A percentile compares a stretch with the other conserved stretches of the same genome.
Conservation (phyloP, 2,888 invertebrate genomes). For the Protodeltote pygarga region DNA sequence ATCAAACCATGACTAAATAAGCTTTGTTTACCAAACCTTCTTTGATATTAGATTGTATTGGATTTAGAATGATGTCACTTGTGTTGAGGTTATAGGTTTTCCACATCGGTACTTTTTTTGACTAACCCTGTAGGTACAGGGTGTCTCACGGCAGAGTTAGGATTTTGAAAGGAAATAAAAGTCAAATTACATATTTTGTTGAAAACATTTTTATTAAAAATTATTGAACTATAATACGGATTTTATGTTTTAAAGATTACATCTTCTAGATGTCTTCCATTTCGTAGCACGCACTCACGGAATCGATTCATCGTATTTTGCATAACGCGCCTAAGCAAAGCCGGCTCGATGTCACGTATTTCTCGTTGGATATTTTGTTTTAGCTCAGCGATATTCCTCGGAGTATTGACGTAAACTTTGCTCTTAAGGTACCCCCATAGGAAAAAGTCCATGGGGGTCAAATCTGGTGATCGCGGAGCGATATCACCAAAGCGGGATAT, state of each 20-base stretch:
- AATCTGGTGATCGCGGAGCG: slow-evolving; percentile 37
- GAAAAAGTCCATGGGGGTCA: slow-evolving; percentile 44
- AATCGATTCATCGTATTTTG: background rate
- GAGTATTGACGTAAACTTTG: slow-evolving; percentile 19
- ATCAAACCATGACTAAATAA: too few relatives aligned
- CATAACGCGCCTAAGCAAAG: background rate
- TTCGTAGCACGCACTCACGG: background rate
- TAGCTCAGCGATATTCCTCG: background rate
- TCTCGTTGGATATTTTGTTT: background rate
- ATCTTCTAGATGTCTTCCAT: slow-evolving; percentile 1
- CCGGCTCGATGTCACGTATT: background rate
- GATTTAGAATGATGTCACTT: too few relatives aligned
- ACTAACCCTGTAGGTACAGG: too few relatives aligned
- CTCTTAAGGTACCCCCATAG: slow-evolving; percentile 39
- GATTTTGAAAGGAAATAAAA: too few relatives aligned
- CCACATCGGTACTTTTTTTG: too few relatives aligned
- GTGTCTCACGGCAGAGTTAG: too few relatives aligned
- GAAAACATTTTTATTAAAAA: background rate
- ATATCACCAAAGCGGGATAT: slow-evolving; percentile 25
- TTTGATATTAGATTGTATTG: too few relatives aligned
- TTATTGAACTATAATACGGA: background rate
- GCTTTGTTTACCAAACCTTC: too few relatives aligned
- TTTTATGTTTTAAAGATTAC: background rate
- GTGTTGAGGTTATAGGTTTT: too few relatives aligned
- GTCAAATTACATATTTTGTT: background rate